Base-by-base conservation (phyloP, 2,113 vertebrate species). In the Lethenteron camtschaticum region DNA sequence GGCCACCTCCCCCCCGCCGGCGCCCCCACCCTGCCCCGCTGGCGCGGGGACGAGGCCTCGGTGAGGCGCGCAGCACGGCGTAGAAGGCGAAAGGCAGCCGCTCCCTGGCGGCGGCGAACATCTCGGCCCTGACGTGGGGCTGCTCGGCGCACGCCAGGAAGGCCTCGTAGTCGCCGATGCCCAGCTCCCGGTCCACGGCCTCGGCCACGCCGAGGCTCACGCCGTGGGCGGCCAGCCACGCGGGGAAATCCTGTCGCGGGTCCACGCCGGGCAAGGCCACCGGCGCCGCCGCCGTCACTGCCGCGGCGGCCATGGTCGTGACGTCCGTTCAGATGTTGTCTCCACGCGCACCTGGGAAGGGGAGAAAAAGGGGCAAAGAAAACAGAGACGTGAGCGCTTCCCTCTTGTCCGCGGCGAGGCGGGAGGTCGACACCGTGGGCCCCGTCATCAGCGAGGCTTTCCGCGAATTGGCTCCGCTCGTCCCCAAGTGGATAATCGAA, bases 81-180 rank as follows among this genome's bases (percentile, higher is more conserved):
- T 24, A 66, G 24, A 24, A 16, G n/a, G 63, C 63, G 9, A 16
- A 24, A 9, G 63, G 63, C n/a, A 66, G 63, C 9, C 63, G 63
- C n/a, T 24, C n/a, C n/a, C 63, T n/a, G 63, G 63, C 63, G 10
- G 63, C 63, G n/a, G 24, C n/a, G 59, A 63, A 63, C 59, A 63
- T 14, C 59, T 63, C 59, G 16, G 59, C 13, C 13, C 59, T 13
- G 16, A 63, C 59, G 13, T 63, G 13, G 16, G 59, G 13, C 13
- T 18, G 13, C 59, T 63, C 59, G 13, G 59, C 59, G 16, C 59
- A 63, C 59, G 59, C 59, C 59, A 63, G 59, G 13, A 63, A 63
- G 13, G 59, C 59, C 59, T 63, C 59, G 59, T 63, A 63, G 16
- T 63, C 59, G 13, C 59, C 59, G 8, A 63, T 63, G 13, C 59